Conservation (phyloP, 2,888 invertebrate genomes). For the Nomada fucata region DNA sequence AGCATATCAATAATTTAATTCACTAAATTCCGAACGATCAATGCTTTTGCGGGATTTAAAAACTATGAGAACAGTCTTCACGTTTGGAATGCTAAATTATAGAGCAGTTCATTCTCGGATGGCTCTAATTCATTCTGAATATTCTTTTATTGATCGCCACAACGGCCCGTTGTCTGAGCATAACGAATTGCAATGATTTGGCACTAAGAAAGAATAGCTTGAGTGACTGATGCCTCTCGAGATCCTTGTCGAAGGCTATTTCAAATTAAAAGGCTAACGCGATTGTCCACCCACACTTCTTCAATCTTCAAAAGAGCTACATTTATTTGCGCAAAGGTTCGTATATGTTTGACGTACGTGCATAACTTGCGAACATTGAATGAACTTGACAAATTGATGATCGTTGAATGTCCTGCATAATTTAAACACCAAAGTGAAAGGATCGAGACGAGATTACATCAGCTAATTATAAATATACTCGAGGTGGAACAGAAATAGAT, state of each 20-base stretch:
- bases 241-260: slow-evolving; percentile 21
- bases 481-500: too few species aligned
- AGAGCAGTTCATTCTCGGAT: neutral
- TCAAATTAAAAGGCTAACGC: slow-evolving; percentile 45
- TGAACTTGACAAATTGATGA: neutral
- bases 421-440: neutral
- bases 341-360: neutral
- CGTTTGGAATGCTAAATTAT: neutral
- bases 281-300: slow-evolving; percentile 45
- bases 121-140: slow-evolving; percentile 39
- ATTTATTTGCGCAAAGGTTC: slow-evolving; percentile 1
- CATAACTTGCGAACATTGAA: neutral
- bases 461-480: neutral
- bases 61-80: neutral
- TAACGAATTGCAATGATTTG: slow-evolving; percentile 51
- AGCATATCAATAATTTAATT: too few species aligned
- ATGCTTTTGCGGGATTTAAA: neutral
- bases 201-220: slow-evolving; percentile 35
- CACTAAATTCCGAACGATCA: too few species aligned
- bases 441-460: neutral
- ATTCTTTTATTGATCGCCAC: slow-evolving; percentile 14
- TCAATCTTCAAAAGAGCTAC: neutral
- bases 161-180: slow-evolving; percentile 36
- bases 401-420: neutral
- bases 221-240: slow-evolving; percentile 34